Evolutionary conservation across 37 sponge, comb jelly and placozoan species (phyloP).

Genomic region (Cladorhizidae sp.): DNA sequence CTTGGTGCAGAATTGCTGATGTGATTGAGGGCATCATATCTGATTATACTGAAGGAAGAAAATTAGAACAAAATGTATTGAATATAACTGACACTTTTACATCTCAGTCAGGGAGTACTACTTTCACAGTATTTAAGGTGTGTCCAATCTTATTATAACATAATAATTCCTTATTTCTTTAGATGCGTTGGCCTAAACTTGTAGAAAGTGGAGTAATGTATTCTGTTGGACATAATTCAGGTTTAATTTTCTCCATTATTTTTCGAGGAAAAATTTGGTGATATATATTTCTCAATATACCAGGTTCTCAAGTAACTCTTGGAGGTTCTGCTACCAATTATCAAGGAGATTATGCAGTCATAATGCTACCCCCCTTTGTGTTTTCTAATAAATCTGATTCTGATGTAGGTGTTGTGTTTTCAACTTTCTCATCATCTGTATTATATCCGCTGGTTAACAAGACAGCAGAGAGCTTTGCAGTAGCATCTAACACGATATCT

Average conservation of each 20-base stretch:
- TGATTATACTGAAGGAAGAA: neutral
- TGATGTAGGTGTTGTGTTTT: constrained; percentile 8
- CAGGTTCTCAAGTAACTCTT: neutral
- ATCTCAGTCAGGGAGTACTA: neutral
- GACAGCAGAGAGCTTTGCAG: constrained; percentile 4
- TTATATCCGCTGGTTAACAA: neutral
- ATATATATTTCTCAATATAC: neutral
- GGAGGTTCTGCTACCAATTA: neutral
- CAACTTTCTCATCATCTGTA: neutral
- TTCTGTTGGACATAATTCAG: neutral
- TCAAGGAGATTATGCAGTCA: neutral
- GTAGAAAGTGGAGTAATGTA: neutral
- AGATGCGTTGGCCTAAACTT: neutral
- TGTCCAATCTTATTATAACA: too few species aligned
- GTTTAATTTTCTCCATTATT: neutral
- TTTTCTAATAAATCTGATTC: neutral
- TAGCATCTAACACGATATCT: constrained; percentile 2
- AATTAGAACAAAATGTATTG: neutral
- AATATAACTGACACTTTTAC: neutral
- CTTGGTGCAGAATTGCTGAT: neutral
- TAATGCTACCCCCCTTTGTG: constrained; percentile 4
- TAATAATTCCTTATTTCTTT: neutral
- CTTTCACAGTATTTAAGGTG: constrained; percentile 9
- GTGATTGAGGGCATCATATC: neutral
- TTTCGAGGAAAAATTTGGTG: neutral